Evolutionary conservation across 1,140 invertebrate species (phyloP), one percentile per base, ranked within the genome.

Genomic region (Saccostrea echinata): DNA sequence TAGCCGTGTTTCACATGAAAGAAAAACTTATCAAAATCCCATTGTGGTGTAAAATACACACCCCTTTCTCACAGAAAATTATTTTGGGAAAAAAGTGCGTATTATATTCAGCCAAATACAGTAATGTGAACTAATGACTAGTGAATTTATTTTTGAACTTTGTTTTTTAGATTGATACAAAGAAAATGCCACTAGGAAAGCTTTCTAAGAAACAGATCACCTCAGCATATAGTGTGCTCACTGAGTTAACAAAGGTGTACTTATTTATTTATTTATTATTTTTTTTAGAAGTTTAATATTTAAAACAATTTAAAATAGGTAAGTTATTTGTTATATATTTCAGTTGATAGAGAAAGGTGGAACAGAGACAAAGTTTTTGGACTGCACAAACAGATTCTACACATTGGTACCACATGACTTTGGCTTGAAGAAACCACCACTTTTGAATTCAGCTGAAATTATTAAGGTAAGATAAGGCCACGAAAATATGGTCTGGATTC

Each of bases 101-200:
- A n/a, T n/a, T n/a, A n/a, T n/a, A n/a, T n/a, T n/a, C n/a, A n/a
- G n/a, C n/a, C n/a, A n/a, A n/a, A n/a, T n/a, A n/a, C n/a, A 3
- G 68, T 71, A 27, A n/a, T 11, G 11, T 33, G 30, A 12, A 84
- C 35, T 83, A n/a, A 83, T 9, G n/a, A n/a, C 6, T 43, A 8
- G 43, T 43, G 43, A 43, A 43, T 43, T 43, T 1, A 1, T 43
- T 43, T 43, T 43, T 43, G 0, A 8, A 0, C 13, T 84, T 83
- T 90, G 24, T 83, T 84, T 91, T 88, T 85, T 91, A 97, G 96
- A 96, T 99, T 91, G 98, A 99, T 95, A 96, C 98, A 90, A 98
- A 98, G 84, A 99, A 99, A 95, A 99, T 99, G 98, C 99, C 99
- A 0, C 95, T 99, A 1, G 99, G 98, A 76, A 99, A 99, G 95